Evolutionary conservation across 2,888 invertebrate genomes (phyloP), one percentile per base, ranked within the genome.

Genomic region (Campaea margaritaria): DNA sequence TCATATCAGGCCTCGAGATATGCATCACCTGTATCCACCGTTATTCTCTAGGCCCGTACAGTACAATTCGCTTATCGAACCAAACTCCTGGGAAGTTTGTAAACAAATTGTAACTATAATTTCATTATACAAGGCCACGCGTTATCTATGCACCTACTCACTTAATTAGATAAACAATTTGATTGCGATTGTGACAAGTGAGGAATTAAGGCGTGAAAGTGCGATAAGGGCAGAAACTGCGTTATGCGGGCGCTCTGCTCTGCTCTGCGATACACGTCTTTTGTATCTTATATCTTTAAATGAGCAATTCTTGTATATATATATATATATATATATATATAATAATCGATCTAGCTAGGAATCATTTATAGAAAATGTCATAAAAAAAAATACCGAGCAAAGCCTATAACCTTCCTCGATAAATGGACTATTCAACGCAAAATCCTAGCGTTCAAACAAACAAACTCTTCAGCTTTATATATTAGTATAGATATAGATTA

Each of bases 21-120:
- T 52, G 68, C 78, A 78, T 78, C 82, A 87, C 87, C 87, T 83
- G 74, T 59, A 63, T 56, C 66, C 78, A 74, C 81, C 81, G 34
- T 14, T 47, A 69, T 75, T 21, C 36, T 85, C 0, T 86, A 76
- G 83, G 86, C 83, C 81, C 50, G 51, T 21, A 31, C 42, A 13
- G 15, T 28, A 28, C 50, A 55, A 61, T 46, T 52, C 50, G 49
- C 57, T 62, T 62, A 66, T 63, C 54, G 16, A 58, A 28, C 27
- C 21, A 56, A 47, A 55, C 34, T 49, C 21, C n/a, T 12, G 31
- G 34, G 12, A 21, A 39, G 38, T 48, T 57, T 58, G 64, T 65
- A 68, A 65, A 68, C 65, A 68, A 63, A 68, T 53, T 21, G 38
- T 46, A 53, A 42, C 12, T 2, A 42, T 51, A 59, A 45, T 21